A percentile compares a stretch with the other conserved stretches of the same genome.
Conservation (phyloP, 1,140 invertebrate species). For the Cotesia glomerata region DNA sequence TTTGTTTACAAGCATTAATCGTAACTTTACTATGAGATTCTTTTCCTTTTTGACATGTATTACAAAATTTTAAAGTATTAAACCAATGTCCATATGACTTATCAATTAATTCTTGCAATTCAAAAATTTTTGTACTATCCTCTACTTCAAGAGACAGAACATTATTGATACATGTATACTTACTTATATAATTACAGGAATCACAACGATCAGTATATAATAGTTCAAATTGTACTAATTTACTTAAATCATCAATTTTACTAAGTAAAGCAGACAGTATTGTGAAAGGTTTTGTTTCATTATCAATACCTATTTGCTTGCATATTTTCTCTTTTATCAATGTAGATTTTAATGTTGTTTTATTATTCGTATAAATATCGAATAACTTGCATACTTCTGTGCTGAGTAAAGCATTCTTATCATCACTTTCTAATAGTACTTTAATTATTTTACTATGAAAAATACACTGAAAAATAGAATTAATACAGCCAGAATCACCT, state of each 20-base stretch:
- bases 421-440: not conserved
- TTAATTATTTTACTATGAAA: not conserved
- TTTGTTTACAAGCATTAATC: not conserved
- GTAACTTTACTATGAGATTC: no score
- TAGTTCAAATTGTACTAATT: not conserved
- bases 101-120: not conserved
- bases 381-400: not conserved
- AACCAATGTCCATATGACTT: not conserved
- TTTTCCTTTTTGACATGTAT: no score
- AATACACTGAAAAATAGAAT: slow-evolving; percentile 5
- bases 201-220: not conserved
- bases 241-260: not conserved
- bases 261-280: not conserved
- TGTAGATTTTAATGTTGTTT: no score
- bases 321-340: no score
- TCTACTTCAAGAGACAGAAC: not conserved
- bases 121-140: not conserved
- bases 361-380: not conserved
- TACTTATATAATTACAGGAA: not conserved
- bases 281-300: not conserved
- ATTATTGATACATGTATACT: not conserved
- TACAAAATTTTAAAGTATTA: no score
- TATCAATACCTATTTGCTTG: not conserved
- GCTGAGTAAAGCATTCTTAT: not conserved
- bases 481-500: not conserved